Percentiles rank a stretch among this genome's conserved stretches.
These are phyloP conservation scores for Dendropsophus ebraccatus DNA, from an alignment of 2,113 vertebrate species.

Conservation along the genomic window DNA sequence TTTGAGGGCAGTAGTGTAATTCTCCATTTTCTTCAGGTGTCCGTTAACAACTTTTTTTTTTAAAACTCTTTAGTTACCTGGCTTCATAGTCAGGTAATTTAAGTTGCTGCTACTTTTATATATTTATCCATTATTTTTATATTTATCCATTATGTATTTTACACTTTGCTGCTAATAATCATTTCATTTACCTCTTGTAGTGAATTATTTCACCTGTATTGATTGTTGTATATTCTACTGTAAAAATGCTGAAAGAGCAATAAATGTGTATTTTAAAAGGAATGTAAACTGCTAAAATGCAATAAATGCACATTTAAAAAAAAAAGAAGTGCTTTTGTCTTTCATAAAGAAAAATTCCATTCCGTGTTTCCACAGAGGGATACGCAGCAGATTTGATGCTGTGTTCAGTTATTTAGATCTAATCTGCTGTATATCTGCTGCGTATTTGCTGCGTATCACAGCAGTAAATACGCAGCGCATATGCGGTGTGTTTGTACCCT, in stretches of 20 bases:
- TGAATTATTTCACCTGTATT: slow-evolving; percentile 27
- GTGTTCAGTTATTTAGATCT: too few species aligned
- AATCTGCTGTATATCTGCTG: too few species aligned
- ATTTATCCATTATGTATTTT: not conserved
- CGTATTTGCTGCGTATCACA: too few species aligned
- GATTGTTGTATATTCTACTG: slow-evolving; percentile 16
- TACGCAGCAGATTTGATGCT: too few species aligned
- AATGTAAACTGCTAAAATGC: not conserved
- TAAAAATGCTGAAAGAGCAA: not conserved
- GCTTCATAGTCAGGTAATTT: slow-evolving; percentile 11
- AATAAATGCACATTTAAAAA: not conserved
- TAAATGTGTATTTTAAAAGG: not conserved
- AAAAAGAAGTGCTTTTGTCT: not conserved
- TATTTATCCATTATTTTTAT: slow-evolving; percentile 10
- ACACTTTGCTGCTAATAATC: slow-evolving; percentile 39
- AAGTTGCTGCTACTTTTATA: slow-evolving; percentile 44
- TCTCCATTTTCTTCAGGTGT: not conserved
- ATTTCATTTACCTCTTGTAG: not conserved
- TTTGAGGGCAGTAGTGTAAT: not conserved
- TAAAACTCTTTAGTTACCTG: not conserved
- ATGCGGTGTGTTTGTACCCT: too few species aligned
- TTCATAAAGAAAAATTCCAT: not conserved
- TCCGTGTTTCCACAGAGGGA: too few species aligned
- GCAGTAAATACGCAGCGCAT: too few species aligned
- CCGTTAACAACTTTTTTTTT: not conserved